Conservation (phyloP, 2,113 vertebrate genomes). For the Gymnorhina tibicen region DNA sequence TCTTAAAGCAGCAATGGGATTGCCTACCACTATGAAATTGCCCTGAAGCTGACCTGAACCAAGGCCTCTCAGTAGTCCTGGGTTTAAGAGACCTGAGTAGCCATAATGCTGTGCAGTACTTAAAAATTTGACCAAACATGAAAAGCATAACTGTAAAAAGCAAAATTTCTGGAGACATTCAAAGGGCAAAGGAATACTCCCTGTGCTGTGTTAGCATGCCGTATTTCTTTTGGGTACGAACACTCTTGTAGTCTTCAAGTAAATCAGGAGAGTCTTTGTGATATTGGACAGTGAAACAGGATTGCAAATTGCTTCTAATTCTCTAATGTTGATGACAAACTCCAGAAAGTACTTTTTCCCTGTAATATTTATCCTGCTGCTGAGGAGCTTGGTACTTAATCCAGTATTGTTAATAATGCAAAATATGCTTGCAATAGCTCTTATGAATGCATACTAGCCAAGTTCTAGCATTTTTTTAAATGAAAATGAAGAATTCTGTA, state of each 20-base stretch:
- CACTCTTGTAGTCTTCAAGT: not conserved
- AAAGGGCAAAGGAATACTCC: not conserved
- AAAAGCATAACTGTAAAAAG: not conserved
- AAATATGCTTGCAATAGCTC: not conserved
- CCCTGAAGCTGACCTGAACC: not conserved
- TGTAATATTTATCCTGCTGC: not conserved
- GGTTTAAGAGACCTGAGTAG: not conserved
- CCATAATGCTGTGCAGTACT: not conserved
- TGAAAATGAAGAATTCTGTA: not conserved
- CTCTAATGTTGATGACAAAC: not conserved
- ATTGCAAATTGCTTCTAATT: not conserved
- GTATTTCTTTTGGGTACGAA: not conserved
- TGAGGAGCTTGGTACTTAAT: not conserved
- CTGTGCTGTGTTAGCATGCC: not conserved
- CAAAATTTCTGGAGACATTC: not conserved
- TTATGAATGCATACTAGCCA: not conserved
- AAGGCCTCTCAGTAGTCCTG: not conserved
- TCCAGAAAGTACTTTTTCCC: not conserved
- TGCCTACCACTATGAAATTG: not conserved
- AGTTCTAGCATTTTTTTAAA: not conserved
- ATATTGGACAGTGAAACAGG: not conserved
- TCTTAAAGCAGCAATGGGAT: not conserved
- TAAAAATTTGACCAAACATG: not conserved
- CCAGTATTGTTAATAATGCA: not conserved
- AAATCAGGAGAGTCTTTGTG: not conserved